Evolutionary conservation across 2,113 vertebrate species (phyloP).

Genomic region (Melospiza georgiana): DNA sequence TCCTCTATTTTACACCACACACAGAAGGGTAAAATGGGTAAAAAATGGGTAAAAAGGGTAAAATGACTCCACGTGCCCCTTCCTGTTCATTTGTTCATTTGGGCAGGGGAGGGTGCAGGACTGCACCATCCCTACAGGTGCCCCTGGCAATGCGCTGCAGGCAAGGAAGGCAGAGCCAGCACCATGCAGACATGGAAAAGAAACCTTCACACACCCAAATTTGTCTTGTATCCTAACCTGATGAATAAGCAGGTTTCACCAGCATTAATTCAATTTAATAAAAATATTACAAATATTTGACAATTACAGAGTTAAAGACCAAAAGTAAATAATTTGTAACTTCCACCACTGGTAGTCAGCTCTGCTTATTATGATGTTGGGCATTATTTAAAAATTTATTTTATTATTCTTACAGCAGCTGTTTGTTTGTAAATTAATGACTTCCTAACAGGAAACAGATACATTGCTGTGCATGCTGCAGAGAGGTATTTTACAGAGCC

Average conservation of each 20-base stretch:
- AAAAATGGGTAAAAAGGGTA: too few relatives aligned
- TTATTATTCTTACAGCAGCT: not conserved
- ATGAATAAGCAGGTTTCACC: not conserved
- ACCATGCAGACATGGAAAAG: not conserved
- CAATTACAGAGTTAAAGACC: not conserved
- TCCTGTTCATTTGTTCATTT: rapidly evolving
- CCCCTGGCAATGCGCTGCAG: not conserved
- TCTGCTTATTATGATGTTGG: not conserved
- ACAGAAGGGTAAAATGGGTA: not conserved
- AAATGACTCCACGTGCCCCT: not conserved
- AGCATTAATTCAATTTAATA: not conserved
- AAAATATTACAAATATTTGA: not conserved
- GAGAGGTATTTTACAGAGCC: not conserved
- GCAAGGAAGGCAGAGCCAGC: not conserved
- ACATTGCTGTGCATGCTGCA: not conserved
- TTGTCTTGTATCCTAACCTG: not conserved
- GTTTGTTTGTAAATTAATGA: not conserved
- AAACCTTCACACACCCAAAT: not conserved
- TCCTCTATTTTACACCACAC: not conserved
- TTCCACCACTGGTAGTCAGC: not conserved
- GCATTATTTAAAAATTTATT: not conserved
- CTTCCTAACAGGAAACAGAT: not conserved
- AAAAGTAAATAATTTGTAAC: not conserved
- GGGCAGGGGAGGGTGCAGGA: not conserved
- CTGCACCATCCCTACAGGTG: not conserved